phyloP scores from a whole-genome alignment of 2,888 invertebrate genomes.

The Ectropis crepuscularia region DNA sequence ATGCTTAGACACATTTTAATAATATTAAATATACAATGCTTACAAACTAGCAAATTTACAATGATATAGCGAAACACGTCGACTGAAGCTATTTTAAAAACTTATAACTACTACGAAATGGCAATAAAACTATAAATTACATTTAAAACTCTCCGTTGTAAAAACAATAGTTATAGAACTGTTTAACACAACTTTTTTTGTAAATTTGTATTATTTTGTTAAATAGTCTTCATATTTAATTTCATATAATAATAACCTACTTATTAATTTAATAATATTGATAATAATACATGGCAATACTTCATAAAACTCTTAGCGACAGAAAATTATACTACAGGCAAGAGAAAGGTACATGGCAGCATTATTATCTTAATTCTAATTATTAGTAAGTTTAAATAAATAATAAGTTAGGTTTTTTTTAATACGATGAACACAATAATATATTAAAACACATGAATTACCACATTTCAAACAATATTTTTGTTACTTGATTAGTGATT shows the following conservation, averaged over 20 bases:
- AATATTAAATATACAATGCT: constrained; percentile 31
- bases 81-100: constrained; percentile 13
- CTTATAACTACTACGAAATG: constrained; percentile 5
- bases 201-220: background rate
- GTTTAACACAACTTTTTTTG: background rate
- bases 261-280: background rate
- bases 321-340: constrained; percentile 39
- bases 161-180: background rate
- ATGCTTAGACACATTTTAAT: constrained; percentile 52
- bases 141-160: too few species aligned
- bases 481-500: background rate
- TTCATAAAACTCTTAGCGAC: constrained; percentile 12
- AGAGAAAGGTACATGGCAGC: constrained; percentile 46
- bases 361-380: constrained; percentile 27
- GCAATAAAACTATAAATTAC: background rate
- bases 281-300: constrained; percentile 21
- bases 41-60: constrained; percentile 38
- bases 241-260: background rate
- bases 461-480: background rate
- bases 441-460: constrained; percentile 2
- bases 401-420: constrained; percentile 26
- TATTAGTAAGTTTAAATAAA: constrained; percentile 25
- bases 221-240: background rate
- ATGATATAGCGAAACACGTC: constrained; percentile 26
- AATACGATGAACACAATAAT: constrained; percentile 34